phyloP scores from a whole-genome alignment of 2,797 vertebrate species.

The Poliocrania exsul region DNA sequence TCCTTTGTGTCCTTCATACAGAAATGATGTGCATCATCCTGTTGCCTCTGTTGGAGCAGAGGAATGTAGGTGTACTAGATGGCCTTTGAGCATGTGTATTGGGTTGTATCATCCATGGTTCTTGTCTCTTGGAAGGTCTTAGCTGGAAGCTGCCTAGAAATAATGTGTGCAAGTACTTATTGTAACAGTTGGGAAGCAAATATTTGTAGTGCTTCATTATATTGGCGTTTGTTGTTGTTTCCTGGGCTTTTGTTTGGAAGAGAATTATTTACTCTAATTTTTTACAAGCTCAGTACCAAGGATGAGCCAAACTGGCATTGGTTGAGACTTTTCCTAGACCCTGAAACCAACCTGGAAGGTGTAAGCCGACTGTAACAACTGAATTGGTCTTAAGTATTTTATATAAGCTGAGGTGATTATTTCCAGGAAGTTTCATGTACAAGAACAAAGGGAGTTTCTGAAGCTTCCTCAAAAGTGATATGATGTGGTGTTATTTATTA shows the following conservation, averaged over 20 bases:
- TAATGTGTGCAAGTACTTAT: neutral
- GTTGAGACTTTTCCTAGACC: neutral
- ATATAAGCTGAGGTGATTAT: neutral
- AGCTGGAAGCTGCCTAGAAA: neutral
- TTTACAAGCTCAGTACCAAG: neutral
- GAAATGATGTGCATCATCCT: neutral
- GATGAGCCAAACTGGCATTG: neutral
- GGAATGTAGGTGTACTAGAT: neutral
- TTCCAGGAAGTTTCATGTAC: neutral
- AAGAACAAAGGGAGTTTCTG: neutral
- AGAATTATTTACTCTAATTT: neutral
- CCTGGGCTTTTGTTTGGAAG: neutral
- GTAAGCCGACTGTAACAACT: neutral
- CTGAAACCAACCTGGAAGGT: neutral
- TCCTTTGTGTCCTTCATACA: neutral
- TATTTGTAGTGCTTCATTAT: neutral
- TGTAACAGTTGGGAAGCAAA: neutral
- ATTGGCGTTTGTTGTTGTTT: neutral
- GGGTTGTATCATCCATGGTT: neutral
- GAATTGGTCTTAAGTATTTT: neutral
- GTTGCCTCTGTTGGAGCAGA: neutral
- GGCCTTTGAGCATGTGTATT: neutral
- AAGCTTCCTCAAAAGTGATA: neutral
- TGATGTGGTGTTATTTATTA: constrained; percentile 23
- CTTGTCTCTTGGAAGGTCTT: neutral